Percentiles rank a stretch among this genome's conserved stretches.
These are phyloP conservation scores for Melangyna quadrimaculata DNA, from an alignment of 2,888 invertebrate species.

Conservation along the genomic window DNA sequence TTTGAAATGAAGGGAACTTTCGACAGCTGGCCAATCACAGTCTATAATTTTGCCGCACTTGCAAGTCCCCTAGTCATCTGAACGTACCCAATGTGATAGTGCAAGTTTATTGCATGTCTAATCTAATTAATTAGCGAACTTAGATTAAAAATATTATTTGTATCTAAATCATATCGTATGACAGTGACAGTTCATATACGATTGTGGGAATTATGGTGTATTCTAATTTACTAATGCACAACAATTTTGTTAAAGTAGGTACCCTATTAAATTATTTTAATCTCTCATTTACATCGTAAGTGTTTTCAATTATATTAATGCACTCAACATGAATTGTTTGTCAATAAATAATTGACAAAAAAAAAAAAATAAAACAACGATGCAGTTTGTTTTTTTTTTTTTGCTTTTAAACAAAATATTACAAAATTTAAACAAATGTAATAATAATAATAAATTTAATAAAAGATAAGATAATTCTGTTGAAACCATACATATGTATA, in stretches of 20 bases:
- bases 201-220: not conserved
- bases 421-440: not conserved
- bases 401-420: not conserved
- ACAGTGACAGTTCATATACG: not conserved
- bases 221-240: not conserved
- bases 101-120: not conserved
- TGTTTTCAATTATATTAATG: constrained; percentile 14
- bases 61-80: too few species aligned
- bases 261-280: constrained; percentile 4
- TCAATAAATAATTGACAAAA: constrained; percentile 2
- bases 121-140: not conserved
- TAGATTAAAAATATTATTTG: not conserved
- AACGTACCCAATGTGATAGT: not conserved
- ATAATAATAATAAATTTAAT: not conserved
- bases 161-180: not conserved
- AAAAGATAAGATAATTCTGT: too few species aligned
- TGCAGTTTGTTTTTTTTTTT: not conserved
- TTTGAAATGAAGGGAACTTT: too few species aligned
- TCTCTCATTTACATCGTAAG: constrained; percentile 2
- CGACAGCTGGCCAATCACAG: too few species aligned
- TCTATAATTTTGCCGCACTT: too few species aligned
- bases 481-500: not conserved
- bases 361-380: too few species aligned
- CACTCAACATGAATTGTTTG: not conserved
- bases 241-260: constrained; percentile 4